phyloP scores from a whole-genome alignment of 2,113 vertebrate genomes.

The Ochotona curzoniae region DNA sequence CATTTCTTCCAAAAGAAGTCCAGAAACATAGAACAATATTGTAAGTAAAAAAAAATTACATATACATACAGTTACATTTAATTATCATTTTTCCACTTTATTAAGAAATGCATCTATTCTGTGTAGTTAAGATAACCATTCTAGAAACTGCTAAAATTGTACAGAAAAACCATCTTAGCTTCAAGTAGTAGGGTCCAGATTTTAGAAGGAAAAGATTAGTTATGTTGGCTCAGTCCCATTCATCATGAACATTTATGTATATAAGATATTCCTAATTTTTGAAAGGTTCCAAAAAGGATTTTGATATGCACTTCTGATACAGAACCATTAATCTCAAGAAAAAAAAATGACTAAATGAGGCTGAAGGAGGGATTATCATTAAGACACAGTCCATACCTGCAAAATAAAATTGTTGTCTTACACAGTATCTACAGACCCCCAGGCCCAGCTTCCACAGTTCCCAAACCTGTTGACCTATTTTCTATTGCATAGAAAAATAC shows the following conservation, averaged over 20 bases:
- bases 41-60: not conserved
- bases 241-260: not conserved
- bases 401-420: not conserved
- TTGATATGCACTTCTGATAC: not conserved
- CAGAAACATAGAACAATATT: not conserved
- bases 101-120: slow-evolving; percentile 11
- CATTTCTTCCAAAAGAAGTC: not conserved
- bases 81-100: not conserved
- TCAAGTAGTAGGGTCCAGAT: not conserved
- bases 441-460: no score
- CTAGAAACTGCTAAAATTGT: not conserved
- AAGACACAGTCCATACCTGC: not conserved
- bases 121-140: not conserved
- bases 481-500: not conserved
- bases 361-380: not conserved
- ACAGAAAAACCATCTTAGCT: not conserved
- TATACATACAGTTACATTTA: not conserved
- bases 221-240: not conserved
- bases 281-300: not conserved
- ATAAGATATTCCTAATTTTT: not conserved
- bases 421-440: not conserved
- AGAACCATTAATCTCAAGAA: not conserved
- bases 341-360: not conserved
- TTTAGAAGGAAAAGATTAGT: not conserved
- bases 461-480: not conserved